Evolutionary conservation across 2,113 vertebrate species (phyloP).

Genomic region (Bungarus multicinctus): DNA sequence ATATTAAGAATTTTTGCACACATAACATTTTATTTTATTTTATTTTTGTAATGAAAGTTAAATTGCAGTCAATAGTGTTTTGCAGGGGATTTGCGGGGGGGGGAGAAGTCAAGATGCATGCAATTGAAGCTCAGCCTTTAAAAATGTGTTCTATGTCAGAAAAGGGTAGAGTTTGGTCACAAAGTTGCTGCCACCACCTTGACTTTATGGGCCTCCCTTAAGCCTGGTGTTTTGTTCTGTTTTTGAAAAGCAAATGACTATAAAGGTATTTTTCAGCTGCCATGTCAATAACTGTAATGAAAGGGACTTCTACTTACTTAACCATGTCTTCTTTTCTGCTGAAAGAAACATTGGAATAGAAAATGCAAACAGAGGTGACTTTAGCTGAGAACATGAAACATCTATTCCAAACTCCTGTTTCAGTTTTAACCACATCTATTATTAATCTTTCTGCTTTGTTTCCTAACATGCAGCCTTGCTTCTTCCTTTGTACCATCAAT

Average conservation of each 20-base stretch:
- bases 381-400: not conserved
- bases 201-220: not conserved
- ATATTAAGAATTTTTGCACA: not conserved
- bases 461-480: not conserved
- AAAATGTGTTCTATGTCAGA: not conserved
- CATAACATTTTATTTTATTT: not conserved
- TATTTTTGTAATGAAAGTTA: not conserved
- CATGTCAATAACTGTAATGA: not conserved
- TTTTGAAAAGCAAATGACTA: not conserved
- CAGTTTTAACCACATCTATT: not conserved
- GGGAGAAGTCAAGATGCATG: not conserved
- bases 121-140: not conserved
- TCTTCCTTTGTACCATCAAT: not conserved
- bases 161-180: not conserved
- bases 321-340: not conserved
- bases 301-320: not conserved
- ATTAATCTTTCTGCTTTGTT: not conserved
- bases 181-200: not conserved
- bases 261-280: not conserved
- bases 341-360: conserved; percentile 7
- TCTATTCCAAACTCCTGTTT: not conserved
- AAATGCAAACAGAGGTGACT: not conserved
- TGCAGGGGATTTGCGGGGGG: not conserved
- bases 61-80: not conserved
- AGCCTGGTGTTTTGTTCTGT: not conserved